A percentile compares a stretch with the other conserved stretches of the same genome.
phyloP scores from a whole-genome alignment of 2,888 invertebrate genomes.

The Nephrotoma flavescens region DNA sequence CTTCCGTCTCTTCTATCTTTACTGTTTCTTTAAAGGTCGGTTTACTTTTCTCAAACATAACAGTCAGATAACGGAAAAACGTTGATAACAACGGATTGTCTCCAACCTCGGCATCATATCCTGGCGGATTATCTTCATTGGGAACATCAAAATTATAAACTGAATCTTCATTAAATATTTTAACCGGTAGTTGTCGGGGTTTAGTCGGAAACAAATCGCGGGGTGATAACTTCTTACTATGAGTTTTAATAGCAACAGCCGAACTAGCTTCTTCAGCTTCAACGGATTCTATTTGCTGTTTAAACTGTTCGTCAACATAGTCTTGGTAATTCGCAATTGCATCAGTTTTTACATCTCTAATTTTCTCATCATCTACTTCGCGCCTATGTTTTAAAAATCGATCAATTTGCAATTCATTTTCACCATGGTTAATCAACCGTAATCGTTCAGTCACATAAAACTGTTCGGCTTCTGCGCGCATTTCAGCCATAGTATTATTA shows the following conservation, averaged over 20 bases:
- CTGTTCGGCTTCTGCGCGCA: not conserved
- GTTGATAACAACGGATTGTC: not conserved
- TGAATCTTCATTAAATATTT: not conserved
- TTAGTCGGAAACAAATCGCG: not conserved
- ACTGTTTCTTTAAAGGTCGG: not conserved
- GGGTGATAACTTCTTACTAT: not conserved
- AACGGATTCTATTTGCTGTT: not conserved
- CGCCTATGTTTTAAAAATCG: not conserved
- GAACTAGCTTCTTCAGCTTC: not conserved
- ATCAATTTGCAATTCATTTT: not conserved
- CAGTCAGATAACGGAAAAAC: not conserved
- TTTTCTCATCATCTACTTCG: not conserved
- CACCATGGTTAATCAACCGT: not conserved
- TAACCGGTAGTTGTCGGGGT: not conserved
- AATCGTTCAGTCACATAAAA: not conserved
- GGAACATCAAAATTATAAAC: not conserved
- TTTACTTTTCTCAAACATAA: not conserved
- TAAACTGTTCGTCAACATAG: not conserved
- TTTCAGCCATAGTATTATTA: not conserved
- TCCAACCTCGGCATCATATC: not conserved
- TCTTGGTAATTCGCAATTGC: not conserved
- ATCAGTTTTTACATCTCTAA: not conserved
- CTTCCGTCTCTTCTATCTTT: not conserved
- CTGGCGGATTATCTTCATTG: not conserved
- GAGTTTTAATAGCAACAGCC: not conserved